These are phyloP conservation scores for Columba janthina DNA, from an alignment of 2,113 vertebrate species.

Conservation along the genomic window DNA sequence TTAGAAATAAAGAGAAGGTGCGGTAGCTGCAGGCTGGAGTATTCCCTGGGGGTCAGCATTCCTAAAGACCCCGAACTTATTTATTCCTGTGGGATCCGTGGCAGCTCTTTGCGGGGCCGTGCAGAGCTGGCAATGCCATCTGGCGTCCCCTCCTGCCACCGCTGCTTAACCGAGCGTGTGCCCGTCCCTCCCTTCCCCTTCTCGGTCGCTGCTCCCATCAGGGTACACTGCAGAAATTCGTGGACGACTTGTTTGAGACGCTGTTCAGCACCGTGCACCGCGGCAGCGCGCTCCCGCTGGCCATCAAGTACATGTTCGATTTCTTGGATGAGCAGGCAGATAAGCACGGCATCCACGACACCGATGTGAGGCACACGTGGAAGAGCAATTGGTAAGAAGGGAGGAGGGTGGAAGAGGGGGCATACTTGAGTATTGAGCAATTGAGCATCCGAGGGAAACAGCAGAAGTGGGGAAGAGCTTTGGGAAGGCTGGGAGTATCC, in stretches of 20 bases:
- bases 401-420: neutral
- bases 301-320: slow-evolving; percentile 99
- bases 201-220: slow-evolving; percentile 40
- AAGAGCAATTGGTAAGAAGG: slow-evolving; percentile 95
- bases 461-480: neutral
- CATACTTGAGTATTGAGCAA: neutral
- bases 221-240: slow-evolving; percentile 98
- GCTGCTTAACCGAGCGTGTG: neutral
- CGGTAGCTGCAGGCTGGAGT: neutral
- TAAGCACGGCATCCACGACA: slow-evolving; percentile 93
- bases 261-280: slow-evolving; percentile 97
- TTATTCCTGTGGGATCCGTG: fast-evolving
- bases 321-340: slow-evolving; percentile 99
- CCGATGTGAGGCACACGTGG: slow-evolving; percentile 97
- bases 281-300: slow-evolving; percentile 92
- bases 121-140: neutral
- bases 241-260: slow-evolving; percentile 97
- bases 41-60: fast-evolving
- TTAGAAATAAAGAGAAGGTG: neutral
- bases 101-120: neutral
- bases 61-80: fast-evolving
- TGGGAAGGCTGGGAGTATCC: neutral
- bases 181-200: neutral
- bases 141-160: neutral
- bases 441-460: neutral